Evolutionary conservation across 2,113 vertebrate genomes (phyloP).

Genomic region (Lamprologus callipterus): DNA sequence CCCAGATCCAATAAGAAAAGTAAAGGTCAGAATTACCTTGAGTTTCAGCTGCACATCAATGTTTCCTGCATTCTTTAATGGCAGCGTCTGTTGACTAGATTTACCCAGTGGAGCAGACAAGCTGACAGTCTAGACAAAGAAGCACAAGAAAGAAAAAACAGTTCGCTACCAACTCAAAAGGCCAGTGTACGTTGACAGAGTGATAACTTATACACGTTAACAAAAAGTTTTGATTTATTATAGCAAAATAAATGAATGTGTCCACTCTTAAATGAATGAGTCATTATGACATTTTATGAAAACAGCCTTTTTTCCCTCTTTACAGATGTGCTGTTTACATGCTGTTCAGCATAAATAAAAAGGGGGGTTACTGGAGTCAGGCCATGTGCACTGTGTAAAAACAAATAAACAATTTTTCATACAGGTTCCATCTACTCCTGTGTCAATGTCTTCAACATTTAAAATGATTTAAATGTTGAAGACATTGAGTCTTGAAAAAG

Average conservation of each 20-base stretch:
- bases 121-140: slow-evolving; percentile 73
- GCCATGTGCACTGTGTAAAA: neutral
- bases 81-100: slow-evolving; percentile 76
- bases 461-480: neutral
- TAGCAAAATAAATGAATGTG: neutral
- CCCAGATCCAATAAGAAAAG: slow-evolving; percentile 29
- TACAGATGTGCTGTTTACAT: neutral
- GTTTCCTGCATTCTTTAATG: slow-evolving; percentile 94
- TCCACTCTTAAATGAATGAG: neutral
- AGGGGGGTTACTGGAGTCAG: neutral
- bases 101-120: slow-evolving; percentile 74
- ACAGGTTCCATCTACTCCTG: neutral
- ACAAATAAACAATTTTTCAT: neutral
- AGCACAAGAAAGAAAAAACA: neutral
- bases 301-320: neutral
- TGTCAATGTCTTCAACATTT: neutral
- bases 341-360: neutral
- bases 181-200: neutral
- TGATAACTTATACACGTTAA: neutral
- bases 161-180: neutral
- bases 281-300: neutral
- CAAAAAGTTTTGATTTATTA: neutral
- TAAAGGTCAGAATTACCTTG: slow-evolving; percentile 74
- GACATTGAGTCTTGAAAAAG: neutral
- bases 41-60: slow-evolving; percentile 83